Percentiles rank a stretch among this genome's conserved stretches.
These are phyloP conservation scores for Acanthurus tractus DNA, from an alignment of 2,797 vertebrate species.

Conservation along the genomic window DNA sequence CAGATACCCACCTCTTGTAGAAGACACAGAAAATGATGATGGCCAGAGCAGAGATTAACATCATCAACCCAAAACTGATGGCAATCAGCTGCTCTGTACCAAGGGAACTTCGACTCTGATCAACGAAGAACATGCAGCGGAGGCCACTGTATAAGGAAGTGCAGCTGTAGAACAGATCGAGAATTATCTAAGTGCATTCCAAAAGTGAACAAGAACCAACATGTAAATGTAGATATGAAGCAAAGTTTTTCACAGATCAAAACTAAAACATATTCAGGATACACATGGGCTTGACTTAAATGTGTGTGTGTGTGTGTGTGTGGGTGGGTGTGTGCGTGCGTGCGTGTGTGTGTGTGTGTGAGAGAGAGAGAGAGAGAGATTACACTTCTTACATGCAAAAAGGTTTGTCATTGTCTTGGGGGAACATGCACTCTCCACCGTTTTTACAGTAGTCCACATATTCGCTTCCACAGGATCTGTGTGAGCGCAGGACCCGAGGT, in stretches of 20 bases:
- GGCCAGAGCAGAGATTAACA: constrained; percentile 62
- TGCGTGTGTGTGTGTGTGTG: too few species aligned
- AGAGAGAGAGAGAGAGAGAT: neutral
- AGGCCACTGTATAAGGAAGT: constrained; percentile 32
- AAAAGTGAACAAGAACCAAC: constrained; percentile 51
- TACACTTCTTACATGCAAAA: constrained; percentile 75
- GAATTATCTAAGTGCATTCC: constrained; percentile 53
- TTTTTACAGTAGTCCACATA: constrained; percentile 73
- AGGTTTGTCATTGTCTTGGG: constrained; percentile 69
- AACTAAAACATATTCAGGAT: neutral
- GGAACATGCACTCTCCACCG: constrained; percentile 75
- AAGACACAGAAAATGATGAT: constrained; percentile 58
- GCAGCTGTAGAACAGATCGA: constrained; percentile 72
- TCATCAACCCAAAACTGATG: constrained; percentile 61
- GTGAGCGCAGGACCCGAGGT: constrained; percentile 30
- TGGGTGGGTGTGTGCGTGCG: too few species aligned
- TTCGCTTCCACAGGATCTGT: constrained; percentile 61
- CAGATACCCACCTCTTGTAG: constrained; percentile 68
- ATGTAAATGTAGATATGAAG: constrained; percentile 13
- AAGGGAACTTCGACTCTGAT: accelerated
- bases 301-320: neutral
- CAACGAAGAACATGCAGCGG: constrained; percentile 66
- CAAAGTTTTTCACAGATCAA: neutral
- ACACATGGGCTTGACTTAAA: neutral
- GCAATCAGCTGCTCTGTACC: constrained; percentile 67